These are phyloP conservation scores for Alsophila aescularia DNA, from an alignment of 2,888 invertebrate genomes.

Conservation along the genomic window DNA sequence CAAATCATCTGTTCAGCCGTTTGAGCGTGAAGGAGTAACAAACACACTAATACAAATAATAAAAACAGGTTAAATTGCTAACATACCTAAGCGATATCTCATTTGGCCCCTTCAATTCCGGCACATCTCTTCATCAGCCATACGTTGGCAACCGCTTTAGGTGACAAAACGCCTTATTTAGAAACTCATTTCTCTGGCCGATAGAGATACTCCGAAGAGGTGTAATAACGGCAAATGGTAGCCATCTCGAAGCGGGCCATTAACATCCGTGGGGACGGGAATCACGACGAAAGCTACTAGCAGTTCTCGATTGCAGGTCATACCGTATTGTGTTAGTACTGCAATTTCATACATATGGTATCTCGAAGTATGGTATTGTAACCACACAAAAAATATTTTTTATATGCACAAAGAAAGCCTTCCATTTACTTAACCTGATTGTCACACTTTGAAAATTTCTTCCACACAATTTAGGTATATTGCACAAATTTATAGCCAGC, in stretches of 20 bases:
- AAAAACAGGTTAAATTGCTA: too few relatives aligned
- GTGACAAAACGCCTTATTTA: constrained; percentile 70
- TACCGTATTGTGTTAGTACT: background rate
- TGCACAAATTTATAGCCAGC: too few relatives aligned
- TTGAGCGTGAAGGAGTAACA: too few relatives aligned
- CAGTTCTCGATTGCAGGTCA: constrained; percentile 25
- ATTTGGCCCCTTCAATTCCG: constrained; percentile 10
- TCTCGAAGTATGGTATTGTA: too few relatives aligned
- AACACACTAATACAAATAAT: too few relatives aligned
- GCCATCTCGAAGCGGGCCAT: constrained; percentile 62
- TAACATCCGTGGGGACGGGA: constrained; percentile 64
- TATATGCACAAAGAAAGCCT: too few relatives aligned
- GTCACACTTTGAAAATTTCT: too few relatives aligned
- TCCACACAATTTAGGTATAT: too few relatives aligned
- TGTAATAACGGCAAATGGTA: constrained; percentile 73
- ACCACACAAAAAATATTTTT: too few relatives aligned
- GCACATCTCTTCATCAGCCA: constrained; percentile 1
- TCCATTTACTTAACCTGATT: too few relatives aligned
- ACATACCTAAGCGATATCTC: background rate
- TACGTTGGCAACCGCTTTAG: constrained; percentile 24
- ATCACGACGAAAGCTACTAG: constrained; percentile 49
- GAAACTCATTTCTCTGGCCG: constrained; percentile 66
- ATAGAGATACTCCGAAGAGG: constrained; percentile 66
- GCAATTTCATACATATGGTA: background rate
- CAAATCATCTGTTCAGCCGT: too few relatives aligned